These are phyloP conservation scores for Himalopsyche kuldschensis DNA, from an alignment of 2,888 invertebrate genomes.

Conservation along the genomic window DNA sequence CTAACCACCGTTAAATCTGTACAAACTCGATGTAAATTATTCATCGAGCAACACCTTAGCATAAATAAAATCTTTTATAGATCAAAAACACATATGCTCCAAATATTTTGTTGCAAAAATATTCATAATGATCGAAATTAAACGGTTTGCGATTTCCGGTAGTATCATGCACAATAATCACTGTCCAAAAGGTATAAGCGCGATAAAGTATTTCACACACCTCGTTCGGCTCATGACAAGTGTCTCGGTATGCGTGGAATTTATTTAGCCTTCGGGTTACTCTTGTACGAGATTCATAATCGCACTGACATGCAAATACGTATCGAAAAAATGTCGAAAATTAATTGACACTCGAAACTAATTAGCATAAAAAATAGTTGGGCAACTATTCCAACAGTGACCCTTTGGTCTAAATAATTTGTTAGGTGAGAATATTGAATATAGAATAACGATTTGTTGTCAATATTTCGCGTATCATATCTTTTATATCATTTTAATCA, in stretches of 20 bases:
- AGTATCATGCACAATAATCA: not conserved
- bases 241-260: not conserved
- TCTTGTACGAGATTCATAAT: not conserved
- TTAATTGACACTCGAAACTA: not conserved
- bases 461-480: no score
- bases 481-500: no score
- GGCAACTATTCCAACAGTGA: not conserved
- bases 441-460: not conserved
- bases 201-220: not conserved
- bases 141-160: not conserved
- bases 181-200: not conserved
- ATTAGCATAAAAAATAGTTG: not conserved
- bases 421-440: not conserved
- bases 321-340: not conserved
- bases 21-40: no score
- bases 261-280: not conserved
- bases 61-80: no score
- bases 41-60: no score
- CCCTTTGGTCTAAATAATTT: not conserved
- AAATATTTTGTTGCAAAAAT: no score
- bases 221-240: not conserved
- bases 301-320: not conserved
- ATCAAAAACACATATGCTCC: no score
- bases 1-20: no score
- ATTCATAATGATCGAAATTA: no score